These are phyloP conservation scores for Ictalurus punctatus DNA, from an alignment of 2,113 vertebrate genomes.

Conservation along the genomic window DNA sequence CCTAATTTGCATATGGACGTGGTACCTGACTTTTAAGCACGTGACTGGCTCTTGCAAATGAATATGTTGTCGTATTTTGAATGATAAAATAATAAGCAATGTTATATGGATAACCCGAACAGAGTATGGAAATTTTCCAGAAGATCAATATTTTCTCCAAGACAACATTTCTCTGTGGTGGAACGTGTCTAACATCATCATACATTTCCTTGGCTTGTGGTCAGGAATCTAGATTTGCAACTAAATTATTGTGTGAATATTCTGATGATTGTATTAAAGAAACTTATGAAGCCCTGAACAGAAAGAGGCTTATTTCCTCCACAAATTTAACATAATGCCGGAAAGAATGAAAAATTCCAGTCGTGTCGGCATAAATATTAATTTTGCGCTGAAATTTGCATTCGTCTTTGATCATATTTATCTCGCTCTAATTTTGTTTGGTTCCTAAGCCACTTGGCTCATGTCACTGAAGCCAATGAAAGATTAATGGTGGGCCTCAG, in stretches of 20 bases:
- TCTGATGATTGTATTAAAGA: constrained; percentile 12
- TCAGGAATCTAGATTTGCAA: constrained; percentile 26
- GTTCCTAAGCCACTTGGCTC: constrained; percentile 46
- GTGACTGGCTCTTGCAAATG: not conserved
- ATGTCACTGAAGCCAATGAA: constrained; percentile 54
- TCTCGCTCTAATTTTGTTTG: constrained; percentile 51
- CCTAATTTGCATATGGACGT: constrained; percentile 10
- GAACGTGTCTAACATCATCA: constrained; percentile 9
- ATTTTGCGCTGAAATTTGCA: constrained; percentile 60
- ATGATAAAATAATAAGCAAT: constrained; percentile 1
- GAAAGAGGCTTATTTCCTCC: constrained; percentile 36
- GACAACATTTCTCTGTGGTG: not conserved
- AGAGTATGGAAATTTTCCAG: not conserved
- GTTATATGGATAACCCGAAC: not conserved
- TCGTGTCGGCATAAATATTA: constrained; percentile 59
- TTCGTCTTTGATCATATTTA: constrained; percentile 60
- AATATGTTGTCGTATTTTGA: constrained; percentile 5
- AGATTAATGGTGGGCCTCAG: constrained; percentile 56
- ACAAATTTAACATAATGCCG: constrained; percentile 34
- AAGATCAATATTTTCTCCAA: constrained; percentile 7
- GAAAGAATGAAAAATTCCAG: constrained; percentile 31
- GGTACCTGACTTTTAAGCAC: constrained; percentile 6
- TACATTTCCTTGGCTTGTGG: not conserved
- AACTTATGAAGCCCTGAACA: constrained; percentile 16
- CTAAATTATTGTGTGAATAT: constrained; percentile 35